A percentile compares a stretch with the other conserved stretches of the same genome.
phyloP scores from a whole-genome alignment of 2,888 invertebrate species.

The Eurytoma adleriae region DNA sequence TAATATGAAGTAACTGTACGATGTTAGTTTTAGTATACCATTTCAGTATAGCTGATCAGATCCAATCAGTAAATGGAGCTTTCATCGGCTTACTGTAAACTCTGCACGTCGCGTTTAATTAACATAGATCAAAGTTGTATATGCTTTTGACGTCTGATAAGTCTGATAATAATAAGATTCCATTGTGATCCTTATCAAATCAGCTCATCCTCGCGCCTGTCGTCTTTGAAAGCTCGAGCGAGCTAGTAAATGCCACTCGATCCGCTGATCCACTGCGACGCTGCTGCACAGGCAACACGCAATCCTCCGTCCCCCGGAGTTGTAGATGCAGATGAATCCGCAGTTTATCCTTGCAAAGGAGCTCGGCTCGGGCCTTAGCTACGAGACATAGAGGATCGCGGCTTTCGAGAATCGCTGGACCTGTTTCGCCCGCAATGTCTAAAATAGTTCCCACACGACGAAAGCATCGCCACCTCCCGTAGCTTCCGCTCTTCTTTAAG shows the following conservation, averaged over 20 bases:
- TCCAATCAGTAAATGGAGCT: too few species aligned
- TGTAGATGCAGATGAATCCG: conserved; percentile 67
- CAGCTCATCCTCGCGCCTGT: not conserved
- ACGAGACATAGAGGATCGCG: not conserved
- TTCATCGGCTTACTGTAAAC: too few species aligned
- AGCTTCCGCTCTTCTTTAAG: conserved; percentile 54
- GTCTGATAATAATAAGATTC: conserved; percentile 42
- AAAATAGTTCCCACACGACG: not conserved
- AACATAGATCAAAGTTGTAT: too few species aligned
- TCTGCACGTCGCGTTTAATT: too few species aligned
- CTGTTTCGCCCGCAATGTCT: not conserved
- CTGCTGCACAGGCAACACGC: not conserved
- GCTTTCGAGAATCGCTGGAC: not conserved
- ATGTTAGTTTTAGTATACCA: too few species aligned
- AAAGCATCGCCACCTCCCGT: conserved; percentile 31
- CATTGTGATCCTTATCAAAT: conserved; percentile 35
- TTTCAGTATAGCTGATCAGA: too few species aligned
- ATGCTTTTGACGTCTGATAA: too few species aligned
- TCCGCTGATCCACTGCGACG: not conserved
- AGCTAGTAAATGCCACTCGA: not conserved
- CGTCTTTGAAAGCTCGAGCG: too few species aligned
- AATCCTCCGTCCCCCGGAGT: too few species aligned
- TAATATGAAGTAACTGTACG: too few species aligned
- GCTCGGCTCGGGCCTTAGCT: too few species aligned
- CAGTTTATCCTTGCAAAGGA: conserved; percentile 62